Evolutionary conservation across 2,888 invertebrate genomes (phyloP).

Genomic region (Xylophagus ater): DNA sequence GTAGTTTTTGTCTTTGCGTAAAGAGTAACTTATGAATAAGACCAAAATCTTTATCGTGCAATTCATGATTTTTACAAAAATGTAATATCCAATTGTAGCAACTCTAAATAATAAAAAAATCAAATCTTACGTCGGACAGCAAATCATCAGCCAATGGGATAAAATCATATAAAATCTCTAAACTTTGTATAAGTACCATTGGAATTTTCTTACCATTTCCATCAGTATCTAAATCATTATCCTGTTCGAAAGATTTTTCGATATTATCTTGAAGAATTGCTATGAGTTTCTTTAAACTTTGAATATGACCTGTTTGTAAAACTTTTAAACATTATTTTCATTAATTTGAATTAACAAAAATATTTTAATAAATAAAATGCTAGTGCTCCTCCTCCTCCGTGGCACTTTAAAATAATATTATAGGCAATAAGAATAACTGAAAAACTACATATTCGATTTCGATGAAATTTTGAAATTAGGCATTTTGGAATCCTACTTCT

Average conservation of each 20-base stretch:
- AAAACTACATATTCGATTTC: too few relatives aligned
- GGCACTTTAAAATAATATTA: too few relatives aligned
- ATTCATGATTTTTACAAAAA: conserved; percentile 29
- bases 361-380: too few relatives aligned
- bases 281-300: too few relatives aligned
- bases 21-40: conserved; percentile 34
- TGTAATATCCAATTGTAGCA: conserved; percentile 32
- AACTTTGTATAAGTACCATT: conserved; percentile 25
- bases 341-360: too few relatives aligned
- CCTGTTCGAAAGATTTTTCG: conserved; percentile 27
- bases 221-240: conserved; percentile 21
- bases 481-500: too few relatives aligned
- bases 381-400: too few relatives aligned
- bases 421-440: too few relatives aligned
- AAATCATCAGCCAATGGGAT: conserved; percentile 28
- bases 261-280: conserved; percentile 32
- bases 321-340: too few relatives aligned
- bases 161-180: conserved; percentile 34
- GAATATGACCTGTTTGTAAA: too few relatives aligned
- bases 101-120: too few relatives aligned
- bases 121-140: neutral
- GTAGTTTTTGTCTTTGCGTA: conserved; percentile 32
- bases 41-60: conserved; percentile 26
- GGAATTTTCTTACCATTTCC: conserved; percentile 24
- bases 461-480: too few relatives aligned